Evolutionary conservation across 2,888 invertebrate species (phyloP).

Genomic region (Unio delphinus): DNA sequence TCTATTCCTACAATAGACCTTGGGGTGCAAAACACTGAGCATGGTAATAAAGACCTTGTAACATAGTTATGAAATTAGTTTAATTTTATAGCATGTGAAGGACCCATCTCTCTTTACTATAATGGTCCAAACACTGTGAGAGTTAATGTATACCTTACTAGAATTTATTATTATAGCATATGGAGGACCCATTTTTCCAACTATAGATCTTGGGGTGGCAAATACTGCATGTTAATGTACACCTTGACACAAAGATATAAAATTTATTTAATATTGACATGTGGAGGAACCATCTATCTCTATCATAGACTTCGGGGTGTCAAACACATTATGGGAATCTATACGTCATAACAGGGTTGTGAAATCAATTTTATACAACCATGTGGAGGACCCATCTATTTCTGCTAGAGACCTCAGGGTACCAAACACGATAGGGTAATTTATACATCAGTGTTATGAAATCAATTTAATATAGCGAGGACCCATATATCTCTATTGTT

Average conservation of each 20-base stretch:
- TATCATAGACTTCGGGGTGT: conserved; percentile 74
- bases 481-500: conserved; percentile 81
- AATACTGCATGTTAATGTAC: conserved; percentile 19
- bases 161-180: conserved; percentile 81
- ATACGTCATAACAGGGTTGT: too few species aligned
- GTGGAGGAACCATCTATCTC: conserved; percentile 79
- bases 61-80: neutral
- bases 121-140: conserved; percentile 80
- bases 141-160: neutral
- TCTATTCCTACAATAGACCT: conserved; percentile 80
- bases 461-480: conserved; percentile 79
- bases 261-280: conserved; percentile 80
- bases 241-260: neutral
- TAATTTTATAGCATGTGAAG: conserved; percentile 82
- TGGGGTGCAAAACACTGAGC: conserved; percentile 85
- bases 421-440: conserved; percentile 78
- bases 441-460: neutral
- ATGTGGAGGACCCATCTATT: conserved; percentile 79
- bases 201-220: conserved; percentile 71
- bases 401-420: conserved; percentile 81
- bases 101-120: conserved; percentile 82
- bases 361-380: conserved; percentile 81
- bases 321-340: too few species aligned
- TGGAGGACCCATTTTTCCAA: conserved; percentile 74
- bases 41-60: conserved; percentile 71